A percentile compares a stretch with the other conserved stretches of the same genome.
These are phyloP conservation scores for Ancistrus triradiatus DNA, from an alignment of 2,113 vertebrate species.

Conservation along the genomic window DNA sequence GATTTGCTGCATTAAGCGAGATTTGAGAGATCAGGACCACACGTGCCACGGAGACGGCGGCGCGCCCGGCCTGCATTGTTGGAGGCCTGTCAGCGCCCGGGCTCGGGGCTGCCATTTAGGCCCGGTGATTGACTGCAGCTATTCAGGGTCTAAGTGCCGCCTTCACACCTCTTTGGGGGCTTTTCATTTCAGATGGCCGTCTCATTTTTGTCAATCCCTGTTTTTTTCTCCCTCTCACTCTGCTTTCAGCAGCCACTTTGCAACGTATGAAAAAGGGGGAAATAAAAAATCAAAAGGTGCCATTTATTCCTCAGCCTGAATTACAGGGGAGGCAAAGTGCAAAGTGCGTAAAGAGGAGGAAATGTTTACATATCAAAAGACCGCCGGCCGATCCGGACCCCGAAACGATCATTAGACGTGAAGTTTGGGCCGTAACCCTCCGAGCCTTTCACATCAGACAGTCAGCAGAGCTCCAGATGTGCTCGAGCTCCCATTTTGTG, in stretches of 20 bases:
- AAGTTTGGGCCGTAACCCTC: slow-evolving; percentile 73
- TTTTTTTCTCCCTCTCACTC: slow-evolving; percentile 60
- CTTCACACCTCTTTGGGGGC: slow-evolving; percentile 78
- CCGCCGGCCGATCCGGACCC: slow-evolving; percentile 80
- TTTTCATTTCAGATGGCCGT: slow-evolving; percentile 84
- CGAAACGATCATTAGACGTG: slow-evolving; percentile 72
- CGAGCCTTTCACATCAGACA: slow-evolving; percentile 76
- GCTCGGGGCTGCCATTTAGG: slow-evolving; percentile 60
- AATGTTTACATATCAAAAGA: slow-evolving; percentile 89
- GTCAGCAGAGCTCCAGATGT: background rate
- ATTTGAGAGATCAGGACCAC: slow-evolving; percentile 69
- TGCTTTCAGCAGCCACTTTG: slow-evolving; percentile 69
- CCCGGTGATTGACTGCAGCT: slow-evolving; percentile 74
- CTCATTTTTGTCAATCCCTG: slow-evolving; percentile 73
- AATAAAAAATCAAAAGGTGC: slow-evolving; percentile 78
- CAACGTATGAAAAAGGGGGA: slow-evolving; percentile 76
- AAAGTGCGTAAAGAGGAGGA: slow-evolving; percentile 77
- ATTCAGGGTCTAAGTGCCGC: slow-evolving; percentile 80
- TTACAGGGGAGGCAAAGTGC: slow-evolving; percentile 81
- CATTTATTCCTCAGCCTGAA: slow-evolving; percentile 64
- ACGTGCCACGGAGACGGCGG: slow-evolving; percentile 53
- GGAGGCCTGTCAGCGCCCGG: slow-evolving; percentile 48
- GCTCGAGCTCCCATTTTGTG: too few species aligned
- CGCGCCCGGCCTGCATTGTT: slow-evolving; percentile 47
- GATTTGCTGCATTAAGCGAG: slow-evolving; percentile 62